Evolutionary conservation across 2,113 vertebrate genomes (phyloP), one percentile per base, ranked within the genome.

Genomic region (Glaucidium brasilianum): DNA sequence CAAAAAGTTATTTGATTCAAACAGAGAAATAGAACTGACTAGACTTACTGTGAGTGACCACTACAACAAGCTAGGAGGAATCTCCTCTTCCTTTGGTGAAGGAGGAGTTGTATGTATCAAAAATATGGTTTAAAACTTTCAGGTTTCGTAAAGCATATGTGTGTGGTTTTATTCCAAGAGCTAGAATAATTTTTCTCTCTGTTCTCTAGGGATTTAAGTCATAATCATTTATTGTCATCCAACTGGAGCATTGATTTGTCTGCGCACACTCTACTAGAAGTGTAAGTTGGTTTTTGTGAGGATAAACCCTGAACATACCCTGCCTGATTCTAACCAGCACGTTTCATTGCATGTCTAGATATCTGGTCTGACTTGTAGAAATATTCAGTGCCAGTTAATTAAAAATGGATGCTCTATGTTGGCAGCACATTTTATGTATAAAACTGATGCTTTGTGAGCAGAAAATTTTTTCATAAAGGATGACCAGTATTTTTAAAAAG

Each of bases 131-230:
- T 78, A 11, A 56, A 63, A 45, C 27, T 45, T 91, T 11, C 19
- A 83, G 32, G 50, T 67, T 79, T 37, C 12, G 15, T 56, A 26
- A 89, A 59, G 15, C 5, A 5, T 32, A 4, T 6, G 1, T 15
- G 17, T 17, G 27, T 14, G 10, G 5, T 21, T 34, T 47, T 29
- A 35, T 71, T 83, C 15, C 32, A 27, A 41, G 29, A 78, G 12
- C 20, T 74, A 59, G 45, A 79, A 56, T 94, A 94, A 84, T 41
- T 73, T 81, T 81, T 79, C 35, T 95, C 49, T 97, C 35, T 91
- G 12, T 87, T 81, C 52, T 96, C 41, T 93, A 99, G 98, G 94
- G 98, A 99, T 97, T 97, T 98, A 94, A 99, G 98, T 96, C 96
- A 98, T 92, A 98, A 98, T 71, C 93, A 97, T 56, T 95, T 99